A percentile compares a stretch with the other conserved stretches of the same genome.
phyloP scores from a whole-genome alignment of 2,113 vertebrate species.

The Phyllostomus discolor region DNA sequence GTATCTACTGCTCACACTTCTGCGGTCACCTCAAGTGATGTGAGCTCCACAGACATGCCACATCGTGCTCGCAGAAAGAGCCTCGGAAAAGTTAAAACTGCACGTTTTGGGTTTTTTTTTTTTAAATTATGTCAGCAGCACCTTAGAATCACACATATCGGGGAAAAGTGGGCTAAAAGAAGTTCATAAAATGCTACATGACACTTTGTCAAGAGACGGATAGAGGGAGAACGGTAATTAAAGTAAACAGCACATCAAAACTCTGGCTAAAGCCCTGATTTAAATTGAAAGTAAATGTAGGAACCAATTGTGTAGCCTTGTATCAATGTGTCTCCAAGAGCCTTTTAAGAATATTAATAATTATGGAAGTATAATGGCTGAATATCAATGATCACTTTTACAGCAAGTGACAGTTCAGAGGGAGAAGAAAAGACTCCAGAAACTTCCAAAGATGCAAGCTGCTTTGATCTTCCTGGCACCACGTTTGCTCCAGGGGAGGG shows the following conservation, averaged over 20 bases:
- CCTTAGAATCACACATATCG: background rate
- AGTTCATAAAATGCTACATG: conserved; percentile 79
- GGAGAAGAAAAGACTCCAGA: conserved; percentile 58
- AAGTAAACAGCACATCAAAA: conserved; percentile 83
- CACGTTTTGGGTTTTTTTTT: conserved; percentile 4
- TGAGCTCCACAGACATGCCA: conserved; percentile 42
- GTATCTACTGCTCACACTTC: background rate
- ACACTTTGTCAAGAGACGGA: conserved; percentile 75
- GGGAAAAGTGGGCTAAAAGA: conserved; percentile 61
- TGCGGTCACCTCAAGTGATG: background rate
- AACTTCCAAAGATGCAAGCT: conserved; percentile 53
- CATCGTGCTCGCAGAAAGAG: conserved; percentile 69
- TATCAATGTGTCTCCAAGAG: conserved; percentile 80
- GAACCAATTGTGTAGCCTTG: conserved; percentile 70
- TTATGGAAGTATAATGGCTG: conserved; percentile 75
- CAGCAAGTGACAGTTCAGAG: conserved; percentile 73
- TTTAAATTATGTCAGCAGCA: background rate
- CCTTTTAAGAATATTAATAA: conserved; percentile 83
- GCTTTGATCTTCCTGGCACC: conserved; percentile 48
- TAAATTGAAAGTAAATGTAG: conserved; percentile 78
- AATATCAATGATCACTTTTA: conserved; percentile 76
- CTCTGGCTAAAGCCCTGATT: conserved; percentile 77
- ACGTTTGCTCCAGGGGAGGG: conserved; percentile 14
- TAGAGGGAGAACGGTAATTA: conserved; percentile 78
- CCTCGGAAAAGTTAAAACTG: conserved; percentile 74